These are phyloP conservation scores for Myanophis thanlyinensis DNA, from an alignment of 2,113 vertebrate species.

Conservation along the genomic window DNA sequence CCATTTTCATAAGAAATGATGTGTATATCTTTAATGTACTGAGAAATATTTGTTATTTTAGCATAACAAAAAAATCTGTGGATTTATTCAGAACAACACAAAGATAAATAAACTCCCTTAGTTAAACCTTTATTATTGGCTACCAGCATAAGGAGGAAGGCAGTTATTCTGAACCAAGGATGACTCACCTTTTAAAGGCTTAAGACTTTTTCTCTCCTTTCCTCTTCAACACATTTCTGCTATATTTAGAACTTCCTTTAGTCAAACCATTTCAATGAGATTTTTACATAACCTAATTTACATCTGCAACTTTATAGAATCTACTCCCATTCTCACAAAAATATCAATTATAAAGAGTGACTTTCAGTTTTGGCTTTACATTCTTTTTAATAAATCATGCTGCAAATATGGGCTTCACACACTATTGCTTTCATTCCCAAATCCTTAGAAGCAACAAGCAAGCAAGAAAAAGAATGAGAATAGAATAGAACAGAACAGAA, in stretches of 20 bases:
- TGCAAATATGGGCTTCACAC: not conserved
- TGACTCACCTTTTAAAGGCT: conserved; percentile 49
- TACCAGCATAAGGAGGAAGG: conserved; percentile 31
- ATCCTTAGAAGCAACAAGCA: not conserved
- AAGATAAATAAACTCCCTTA: conserved; percentile 29
- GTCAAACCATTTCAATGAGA: conserved; percentile 23
- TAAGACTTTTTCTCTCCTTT: conserved; percentile 14
- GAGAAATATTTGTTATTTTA: conserved; percentile 14
- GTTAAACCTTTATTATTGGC: conserved; percentile 39
- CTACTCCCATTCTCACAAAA: conserved; percentile 2
- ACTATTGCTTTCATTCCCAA: not conserved
- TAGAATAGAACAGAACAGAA: too few relatives aligned
- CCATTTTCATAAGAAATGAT: conserved; percentile 10
- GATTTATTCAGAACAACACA: conserved; percentile 26
- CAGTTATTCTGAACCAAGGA: conserved; percentile 45
- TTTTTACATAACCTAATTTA: conserved; percentile 47
- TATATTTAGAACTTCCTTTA: conserved; percentile 55
- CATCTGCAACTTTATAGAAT: conserved; percentile 10
- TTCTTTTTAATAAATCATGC: not conserved
- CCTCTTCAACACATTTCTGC: conserved; percentile 9
- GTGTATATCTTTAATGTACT: conserved; percentile 21
- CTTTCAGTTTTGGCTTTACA: not conserved
- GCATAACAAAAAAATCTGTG: conserved; percentile 32
- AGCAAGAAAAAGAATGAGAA: not conserved
- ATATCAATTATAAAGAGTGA: conserved; percentile 17